Evolutionary conservation across 2,113 vertebrate species (phyloP), one percentile per base, ranked within the genome.

Genomic region (Callipepla squamata): DNA sequence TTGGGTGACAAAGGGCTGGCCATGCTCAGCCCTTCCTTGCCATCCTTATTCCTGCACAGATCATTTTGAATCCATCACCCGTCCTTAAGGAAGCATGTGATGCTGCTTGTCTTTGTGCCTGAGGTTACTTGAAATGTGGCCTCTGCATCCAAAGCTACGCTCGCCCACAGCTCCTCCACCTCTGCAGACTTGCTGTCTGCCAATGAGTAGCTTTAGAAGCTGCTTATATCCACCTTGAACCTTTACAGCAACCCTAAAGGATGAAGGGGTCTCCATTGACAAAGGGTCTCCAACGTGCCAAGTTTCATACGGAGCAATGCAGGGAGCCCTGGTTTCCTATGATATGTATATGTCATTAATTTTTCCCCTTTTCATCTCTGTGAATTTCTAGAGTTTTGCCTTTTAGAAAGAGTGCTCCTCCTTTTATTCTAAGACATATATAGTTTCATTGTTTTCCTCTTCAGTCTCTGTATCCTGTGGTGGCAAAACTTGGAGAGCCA

Each of bases 371-470:
- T 67, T 20, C 11, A 48, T 67, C 36, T 48, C 22, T 38, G 26
- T 8, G 6, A 15, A 11, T 65, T 78, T 81, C 22, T 86, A 7
- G 28, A 73, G 61, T 65, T 84, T 22, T 66, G 18, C 9, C 2
- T 92, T 94, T 84, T 22, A 68, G 77, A 83, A 91, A 34, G 63
- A 72, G 28, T 3, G 38, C 50, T 84, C 23, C 40, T 75, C 12
- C 66, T 92, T 95, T 94, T 86, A 58, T 87, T 94, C 51, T 45
- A 70, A 77, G 57, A 65, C 58, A 17, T 68, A 51, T 4, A 72
- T 7, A 47, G 62, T 79, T 90, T 90, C 89, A 90, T 96, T 96
- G 95, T 95, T 96, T 92, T 53, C 48, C 83, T 84, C 5, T 42
- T 80, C 58, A 42, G 77, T 4, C 86, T 83, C 73, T 83, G 61